phyloP scores from a whole-genome alignment of 2,797 vertebrate species.

The Lutra lutra region DNA sequence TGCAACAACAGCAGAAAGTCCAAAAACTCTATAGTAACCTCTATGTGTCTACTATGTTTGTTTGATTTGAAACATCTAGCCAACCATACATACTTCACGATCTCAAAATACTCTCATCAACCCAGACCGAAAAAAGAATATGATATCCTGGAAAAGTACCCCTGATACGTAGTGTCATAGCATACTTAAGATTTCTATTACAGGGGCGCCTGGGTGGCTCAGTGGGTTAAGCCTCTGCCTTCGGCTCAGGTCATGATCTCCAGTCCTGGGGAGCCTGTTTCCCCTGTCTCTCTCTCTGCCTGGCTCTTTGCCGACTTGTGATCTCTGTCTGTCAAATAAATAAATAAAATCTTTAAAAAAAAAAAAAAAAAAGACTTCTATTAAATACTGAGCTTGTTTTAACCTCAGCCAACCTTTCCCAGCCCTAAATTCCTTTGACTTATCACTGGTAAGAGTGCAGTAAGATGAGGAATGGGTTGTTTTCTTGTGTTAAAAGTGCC shows the following conservation, averaged over 20 bases:
- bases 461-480: not conserved
- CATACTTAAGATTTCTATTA: conserved; percentile 26
- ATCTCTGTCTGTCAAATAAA: too few species aligned
- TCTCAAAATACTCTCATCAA: conserved; percentile 20
- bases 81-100: not conserved
- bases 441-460: not conserved
- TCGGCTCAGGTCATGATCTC: too few species aligned
- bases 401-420: not conserved
- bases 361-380: not conserved
- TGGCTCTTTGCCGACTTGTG: too few species aligned
- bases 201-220: not conserved
- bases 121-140: not conserved
- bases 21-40: not conserved
- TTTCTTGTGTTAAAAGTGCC: conserved; percentile 14
- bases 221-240: too few species aligned
- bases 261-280: too few species aligned
- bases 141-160: too few species aligned
- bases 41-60: not conserved
- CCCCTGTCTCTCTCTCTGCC: too few species aligned
- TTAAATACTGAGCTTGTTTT: conserved; percentile 17
- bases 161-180: too few species aligned
- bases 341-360: too few species aligned
- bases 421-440: not conserved
- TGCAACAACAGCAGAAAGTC: not conserved
- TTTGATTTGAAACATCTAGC: not conserved